Base-by-base conservation (phyloP, 2,888 invertebrate species). In the Melikaiella ostensackeni region DNA sequence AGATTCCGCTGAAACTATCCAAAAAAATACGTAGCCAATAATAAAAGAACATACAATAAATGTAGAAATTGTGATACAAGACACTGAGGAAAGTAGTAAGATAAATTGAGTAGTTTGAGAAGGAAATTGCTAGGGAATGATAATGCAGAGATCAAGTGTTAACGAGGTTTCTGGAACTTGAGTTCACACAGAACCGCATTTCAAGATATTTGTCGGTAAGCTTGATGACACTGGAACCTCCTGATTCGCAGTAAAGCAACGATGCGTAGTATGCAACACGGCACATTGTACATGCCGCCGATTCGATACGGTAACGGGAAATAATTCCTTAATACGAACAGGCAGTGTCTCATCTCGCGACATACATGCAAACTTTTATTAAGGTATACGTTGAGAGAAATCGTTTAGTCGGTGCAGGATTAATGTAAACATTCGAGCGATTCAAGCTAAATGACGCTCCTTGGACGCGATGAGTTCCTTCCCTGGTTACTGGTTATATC, bases 251-350 rank as follows among this genome's bases (percentile, higher is more conserved):
- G 70, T 50, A 70, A 30, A 50, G n/a, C 70, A 70, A 66, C 46
- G 66, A 66, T 66, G 66, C 46, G 46, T 70, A 66, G 46, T 66
- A 70, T 70, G 70, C 33, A 70, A 70, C 33, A 33, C 35, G n/a
- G 21, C 35, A 38, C 21, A 70, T 50, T 46, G 33, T n/a, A 50
- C 50, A 70, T 74, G 76, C 78, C 77, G 75, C 77, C 80, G 78
- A 81, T 84, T 83, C 80, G 83, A 83, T 81, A 75, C 80, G 80
- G 64, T 83, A 84, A 84, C 84, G 84, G 84, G 84, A 84, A 84
- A 82, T 79, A 78, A 83, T 82, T 84, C 80, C 77, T 79, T 80
- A 79, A 80, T 77, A n/a, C 50, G n/a, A 70, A 42, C 42, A 70
- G n/a, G 46, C 46, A 24, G 46, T 66, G 66, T 66, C 27, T 46